A percentile compares a stretch with the other conserved stretches of the same genome.
phyloP scores from a whole-genome alignment of 2,888 invertebrate genomes.

The Nipponacmea schrenckii region DNA sequence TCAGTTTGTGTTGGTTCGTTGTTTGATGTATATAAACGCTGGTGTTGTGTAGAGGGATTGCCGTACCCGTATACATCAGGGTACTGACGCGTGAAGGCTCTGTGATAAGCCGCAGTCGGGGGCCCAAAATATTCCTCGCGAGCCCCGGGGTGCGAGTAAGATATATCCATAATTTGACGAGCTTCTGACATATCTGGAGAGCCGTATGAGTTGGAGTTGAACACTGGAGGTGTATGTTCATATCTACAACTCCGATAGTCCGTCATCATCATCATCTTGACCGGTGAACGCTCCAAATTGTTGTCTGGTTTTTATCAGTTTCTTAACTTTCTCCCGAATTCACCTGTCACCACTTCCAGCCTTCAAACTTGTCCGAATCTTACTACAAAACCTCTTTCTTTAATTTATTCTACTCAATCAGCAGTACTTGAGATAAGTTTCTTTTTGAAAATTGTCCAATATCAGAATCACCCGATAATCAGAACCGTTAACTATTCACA shows the following conservation, averaged over 20 bases:
- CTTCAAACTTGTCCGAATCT: neutral
- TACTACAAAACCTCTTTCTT: too few species aligned
- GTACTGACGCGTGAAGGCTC: conserved; percentile 34
- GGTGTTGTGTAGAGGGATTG: conserved; percentile 30
- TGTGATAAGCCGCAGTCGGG: conserved; percentile 37
- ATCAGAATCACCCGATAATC: too few species aligned
- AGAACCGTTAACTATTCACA: too few species aligned
- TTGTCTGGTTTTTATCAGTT: too few species aligned
- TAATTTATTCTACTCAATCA: too few species aligned
- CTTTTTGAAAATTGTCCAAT: too few species aligned
- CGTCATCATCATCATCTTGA: conserved; percentile 62
- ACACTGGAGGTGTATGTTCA: conserved; percentile 46
- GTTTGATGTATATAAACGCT: conserved; percentile 25
- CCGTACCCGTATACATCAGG: conserved; percentile 43
- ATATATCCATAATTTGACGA: conserved; percentile 57
- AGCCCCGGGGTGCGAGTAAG: conserved; percentile 48
- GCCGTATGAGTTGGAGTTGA: conserved; percentile 22
- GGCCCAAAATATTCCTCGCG: conserved; percentile 43
- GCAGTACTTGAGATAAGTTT: too few species aligned
- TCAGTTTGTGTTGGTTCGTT: conserved; percentile 10
- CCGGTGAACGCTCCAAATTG: neutral
- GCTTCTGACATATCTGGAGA: conserved; percentile 50
- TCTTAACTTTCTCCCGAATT: neutral
- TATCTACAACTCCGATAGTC: conserved; percentile 64
- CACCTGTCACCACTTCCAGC: neutral